Evolutionary conservation across 1,140 invertebrate species (phyloP), one percentile per base, ranked within the genome.

Genomic region (Proctacanthus coquilletti): DNA sequence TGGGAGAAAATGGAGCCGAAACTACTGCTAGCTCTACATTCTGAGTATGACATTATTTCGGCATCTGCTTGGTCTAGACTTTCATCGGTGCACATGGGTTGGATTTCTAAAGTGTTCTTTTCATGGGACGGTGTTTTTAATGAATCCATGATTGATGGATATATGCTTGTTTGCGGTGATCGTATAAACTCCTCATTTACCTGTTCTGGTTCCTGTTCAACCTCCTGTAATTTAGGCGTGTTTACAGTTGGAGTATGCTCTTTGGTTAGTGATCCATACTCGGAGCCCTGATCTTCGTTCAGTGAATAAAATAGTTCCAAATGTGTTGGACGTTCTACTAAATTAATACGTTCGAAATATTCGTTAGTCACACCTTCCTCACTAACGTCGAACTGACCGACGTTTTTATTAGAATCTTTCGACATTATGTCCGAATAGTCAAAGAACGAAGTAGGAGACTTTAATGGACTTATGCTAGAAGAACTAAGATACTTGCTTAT

Each of bases 261-360:
- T 32, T 18, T 18, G 6, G 9, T 5, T 13, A 6, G 19, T 32
- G 15, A 17, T 32, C n/a, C n/a, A n/a, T n/a, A n/a, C 14, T 38
- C 10, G 25, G 8, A 38, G n/a, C n/a, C n/a, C n/a, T n/a, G n/a
- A n/a, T 53, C 53, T n/a, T 47, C 44, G 42, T 46, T 55, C 3
- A 59, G 33, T n/a, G 51, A 58, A 34, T 52, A 52, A 10, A 51
- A 42, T 0, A 56, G 36, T 15, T 53, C 53, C 17, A 59, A 31
- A n/a, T 46, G 43, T 1, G 36, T 55, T 2, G 54, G 53, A 10
- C 54, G 49, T 23, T 59, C 56, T 11, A 48, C 48, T 15, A 50
- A 51, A 20, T 60, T 60, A n/a, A 60, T 49, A 0, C 54, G 42
- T 35, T 60, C 57, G 34, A 60, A 60, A 45, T 58, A 60, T 36